Base-by-base conservation (phyloP, 2,888 invertebrate genomes). In the Philopedon plagiatum region DNA sequence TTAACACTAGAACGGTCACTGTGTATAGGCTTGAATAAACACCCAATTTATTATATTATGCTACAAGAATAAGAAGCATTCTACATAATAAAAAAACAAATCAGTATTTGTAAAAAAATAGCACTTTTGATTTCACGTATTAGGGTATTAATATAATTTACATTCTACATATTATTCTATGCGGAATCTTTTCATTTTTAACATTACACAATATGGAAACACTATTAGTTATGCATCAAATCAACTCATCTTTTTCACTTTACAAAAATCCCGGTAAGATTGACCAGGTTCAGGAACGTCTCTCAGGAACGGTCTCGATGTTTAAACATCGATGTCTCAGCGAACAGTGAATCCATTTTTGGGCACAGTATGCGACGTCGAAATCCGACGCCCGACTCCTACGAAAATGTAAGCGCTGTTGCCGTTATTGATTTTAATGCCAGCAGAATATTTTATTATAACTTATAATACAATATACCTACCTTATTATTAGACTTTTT, bases 281-380 rank as follows among this genome's bases (percentile, higher is more conserved):
- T 73, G 62, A 76, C 62, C 72, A 74, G 73, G 74, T 71, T 71
- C 62, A 57, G 32, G 23, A 37, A 18, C 13, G 18, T 44, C 32
- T n/a, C 34, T n/a, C n/a, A n/a, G n/a, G n/a, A n/a, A n/a, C n/a
- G n/a, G 54, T 71, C 70, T 60, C 73, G 73, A 77, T 80, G 81
- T 78, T 80, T 77, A 78, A 78, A 72, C 75, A 73, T 63, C 68
- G 65, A 69, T 75, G 73, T 76, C 75, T 75, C 71, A 73, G 73
- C 71, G 69, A 72, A 71, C 72, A 78, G 77, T 80, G 90, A 88
- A 88, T 88, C 91, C 91, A 90, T 91, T 90, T 91, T 91, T 90
- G 91, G 91, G 90, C 90, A 90, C 70, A 67, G 57, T 46, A 64
- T 34, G 44, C 77, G 89, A 81, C 89, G 88, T 88, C 88, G 90